Conservation (phyloP, 2,888 invertebrate genomes). For the Pristionchus fissidentatus region DNA sequence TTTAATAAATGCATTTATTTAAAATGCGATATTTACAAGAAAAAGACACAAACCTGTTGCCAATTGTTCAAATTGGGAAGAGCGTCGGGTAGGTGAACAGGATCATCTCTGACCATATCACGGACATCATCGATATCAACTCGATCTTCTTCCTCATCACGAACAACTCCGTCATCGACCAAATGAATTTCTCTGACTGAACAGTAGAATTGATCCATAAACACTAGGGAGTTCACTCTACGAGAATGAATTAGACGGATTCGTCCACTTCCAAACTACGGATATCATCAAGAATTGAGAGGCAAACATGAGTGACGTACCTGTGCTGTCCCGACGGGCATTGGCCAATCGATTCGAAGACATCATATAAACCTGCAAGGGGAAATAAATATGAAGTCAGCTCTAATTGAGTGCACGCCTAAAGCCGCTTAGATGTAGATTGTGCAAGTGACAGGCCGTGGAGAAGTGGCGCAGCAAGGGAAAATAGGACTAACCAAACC, state of each 20-base stretch:
- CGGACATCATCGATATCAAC: background rate
- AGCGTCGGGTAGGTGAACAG: constrained; percentile 19
- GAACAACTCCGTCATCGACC: background rate
- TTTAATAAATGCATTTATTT: too few species aligned
- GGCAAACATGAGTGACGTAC: background rate
- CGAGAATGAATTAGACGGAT: too few species aligned
- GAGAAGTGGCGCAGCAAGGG: too few species aligned
- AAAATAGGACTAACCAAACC: constrained; percentile 16
- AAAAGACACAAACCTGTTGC: background rate
- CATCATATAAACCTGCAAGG: constrained; percentile 20
- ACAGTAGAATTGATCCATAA: background rate
- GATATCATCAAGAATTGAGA: background rate
- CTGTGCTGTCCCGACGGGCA: background rate
- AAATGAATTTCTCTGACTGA: constrained; percentile 13
- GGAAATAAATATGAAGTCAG: background rate
- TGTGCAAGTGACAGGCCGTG: background rate
- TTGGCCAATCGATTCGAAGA: constrained; percentile 28
- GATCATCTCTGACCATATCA: constrained; percentile 23
- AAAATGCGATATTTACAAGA: background rate
- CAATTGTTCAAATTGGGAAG: constrained; percentile 18
- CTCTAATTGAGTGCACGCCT: background rate
- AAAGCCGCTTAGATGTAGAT: background rate
- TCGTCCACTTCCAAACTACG: background rate
- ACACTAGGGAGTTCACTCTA: background rate
- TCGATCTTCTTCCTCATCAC: constrained; percentile 27